These are phyloP conservation scores for Tyto alba DNA, from an alignment of 2,113 vertebrate genomes.

Conservation along the genomic window DNA sequence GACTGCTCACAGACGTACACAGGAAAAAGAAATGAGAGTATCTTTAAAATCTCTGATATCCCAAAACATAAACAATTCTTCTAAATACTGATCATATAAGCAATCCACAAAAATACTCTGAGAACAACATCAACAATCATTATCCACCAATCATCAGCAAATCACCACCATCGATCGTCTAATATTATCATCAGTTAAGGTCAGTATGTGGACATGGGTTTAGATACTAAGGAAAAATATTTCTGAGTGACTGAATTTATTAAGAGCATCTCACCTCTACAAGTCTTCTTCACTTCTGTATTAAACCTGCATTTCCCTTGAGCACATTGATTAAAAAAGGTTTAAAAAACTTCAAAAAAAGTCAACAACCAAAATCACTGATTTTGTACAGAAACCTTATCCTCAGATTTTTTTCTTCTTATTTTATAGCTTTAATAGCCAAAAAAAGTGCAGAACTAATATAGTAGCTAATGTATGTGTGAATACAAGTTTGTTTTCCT, in stretches of 20 bases:
- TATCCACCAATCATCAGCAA: neutral
- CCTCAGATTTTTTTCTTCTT: neutral
- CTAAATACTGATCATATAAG: neutral
- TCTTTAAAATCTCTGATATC: neutral
- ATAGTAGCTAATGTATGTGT: neutral
- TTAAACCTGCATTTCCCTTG: neutral
- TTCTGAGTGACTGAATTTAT: neutral
- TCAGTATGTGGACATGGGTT: neutral
- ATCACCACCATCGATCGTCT: neutral
- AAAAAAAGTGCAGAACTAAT: neutral
- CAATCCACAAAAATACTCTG: neutral
- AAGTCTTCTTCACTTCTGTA: neutral
- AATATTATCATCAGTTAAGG: neutral
- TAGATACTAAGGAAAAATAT: neutral
- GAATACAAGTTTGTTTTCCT: neutral
- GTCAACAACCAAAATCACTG: neutral
- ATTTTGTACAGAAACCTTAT: neutral
- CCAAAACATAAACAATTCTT: neutral
- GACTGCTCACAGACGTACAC: neutral
- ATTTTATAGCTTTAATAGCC: neutral
- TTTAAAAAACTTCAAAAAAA: neutral
- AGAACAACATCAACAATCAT: neutral
- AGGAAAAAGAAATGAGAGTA: neutral
- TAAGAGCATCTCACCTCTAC: neutral
- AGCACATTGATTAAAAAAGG: neutral